These are phyloP conservation scores for Lampris megalopsis DNA, from an alignment of 2,113 vertebrate genomes.

Conservation along the genomic window DNA sequence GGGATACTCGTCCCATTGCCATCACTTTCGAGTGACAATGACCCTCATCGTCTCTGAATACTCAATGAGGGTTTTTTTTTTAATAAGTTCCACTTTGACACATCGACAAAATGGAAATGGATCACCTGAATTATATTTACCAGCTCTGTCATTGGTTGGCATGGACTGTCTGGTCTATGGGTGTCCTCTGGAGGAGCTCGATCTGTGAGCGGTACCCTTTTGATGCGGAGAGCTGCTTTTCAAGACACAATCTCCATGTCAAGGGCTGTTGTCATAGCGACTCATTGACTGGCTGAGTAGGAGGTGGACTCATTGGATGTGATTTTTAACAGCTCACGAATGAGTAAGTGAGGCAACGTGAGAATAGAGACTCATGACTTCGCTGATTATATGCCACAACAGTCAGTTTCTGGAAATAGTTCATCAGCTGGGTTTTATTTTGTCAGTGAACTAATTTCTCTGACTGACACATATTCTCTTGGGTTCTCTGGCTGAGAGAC, in stretches of 20 bases:
- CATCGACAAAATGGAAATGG: constrained; percentile 32
- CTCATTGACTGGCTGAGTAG: constrained; percentile 46
- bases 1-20: constrained; percentile 39
- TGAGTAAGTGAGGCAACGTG: constrained; percentile 40
- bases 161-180: constrained; percentile 8
- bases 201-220: constrained; percentile 9
- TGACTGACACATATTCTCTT: constrained; percentile 1
- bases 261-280: constrained; percentile 67
- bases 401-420: constrained; percentile 46
- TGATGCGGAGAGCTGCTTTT: constrained; percentile 12
- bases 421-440: constrained; percentile 35
- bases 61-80: constrained; percentile 29
- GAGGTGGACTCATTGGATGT: constrained; percentile 34
- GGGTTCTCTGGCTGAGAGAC: constrained; percentile 24
- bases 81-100: constrained; percentile 35
- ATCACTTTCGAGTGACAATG: constrained; percentile 48
- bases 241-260: constrained; percentile 53
- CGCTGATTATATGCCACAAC: constrained; percentile 35
- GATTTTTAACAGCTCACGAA: constrained; percentile 44
- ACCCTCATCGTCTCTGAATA: constrained; percentile 45
- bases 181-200: constrained; percentile 1
- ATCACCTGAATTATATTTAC: constrained; percentile 44
- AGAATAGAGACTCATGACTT: constrained; percentile 42
- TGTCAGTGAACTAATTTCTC: constrained; percentile 25
- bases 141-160: constrained; percentile 11